These are phyloP conservation scores for Chloromyia formosa DNA, from an alignment of 2,888 invertebrate species.

Conservation along the genomic window DNA sequence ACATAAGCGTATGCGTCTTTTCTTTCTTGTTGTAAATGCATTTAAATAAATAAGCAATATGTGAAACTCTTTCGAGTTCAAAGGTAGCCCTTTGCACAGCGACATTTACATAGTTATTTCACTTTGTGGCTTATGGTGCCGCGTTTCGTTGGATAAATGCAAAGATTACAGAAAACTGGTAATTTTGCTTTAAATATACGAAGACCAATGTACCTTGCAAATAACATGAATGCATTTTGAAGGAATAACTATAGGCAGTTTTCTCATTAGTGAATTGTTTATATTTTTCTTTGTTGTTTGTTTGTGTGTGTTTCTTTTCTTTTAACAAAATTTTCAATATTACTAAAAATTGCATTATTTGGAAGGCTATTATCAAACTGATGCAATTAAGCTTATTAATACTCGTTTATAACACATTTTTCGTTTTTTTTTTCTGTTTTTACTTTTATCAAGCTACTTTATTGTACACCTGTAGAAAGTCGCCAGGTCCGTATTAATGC, in stretches of 20 bases:
- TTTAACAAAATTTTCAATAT: constrained; percentile 12
- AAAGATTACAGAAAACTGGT: no score
- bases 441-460: constrained; percentile 21
- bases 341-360: constrained; percentile 9
- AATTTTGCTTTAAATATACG: no score
- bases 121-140: no score
- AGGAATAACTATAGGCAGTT: no score
- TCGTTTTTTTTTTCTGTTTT: not conserved
- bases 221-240: no score
- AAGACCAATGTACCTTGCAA: no score
- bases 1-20: not conserved
- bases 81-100: no score
- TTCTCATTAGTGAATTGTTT: no score
- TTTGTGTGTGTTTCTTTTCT: not conserved
- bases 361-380: constrained; percentile 13
- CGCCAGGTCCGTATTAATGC: not conserved
- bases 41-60: constrained; percentile 4
- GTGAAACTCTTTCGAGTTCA: constrained; percentile 1
- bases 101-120: no score
- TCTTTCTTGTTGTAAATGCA: constrained; percentile 13
- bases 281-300: not conserved
- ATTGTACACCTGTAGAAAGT: constrained; percentile 23
- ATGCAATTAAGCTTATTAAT: constrained; percentile 34
- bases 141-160: no score
- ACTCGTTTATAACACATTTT: constrained; percentile 15